Evolutionary conservation across 2,797 vertebrate genomes (phyloP).

Genomic region (Hypotaenidia philippensis): DNA sequence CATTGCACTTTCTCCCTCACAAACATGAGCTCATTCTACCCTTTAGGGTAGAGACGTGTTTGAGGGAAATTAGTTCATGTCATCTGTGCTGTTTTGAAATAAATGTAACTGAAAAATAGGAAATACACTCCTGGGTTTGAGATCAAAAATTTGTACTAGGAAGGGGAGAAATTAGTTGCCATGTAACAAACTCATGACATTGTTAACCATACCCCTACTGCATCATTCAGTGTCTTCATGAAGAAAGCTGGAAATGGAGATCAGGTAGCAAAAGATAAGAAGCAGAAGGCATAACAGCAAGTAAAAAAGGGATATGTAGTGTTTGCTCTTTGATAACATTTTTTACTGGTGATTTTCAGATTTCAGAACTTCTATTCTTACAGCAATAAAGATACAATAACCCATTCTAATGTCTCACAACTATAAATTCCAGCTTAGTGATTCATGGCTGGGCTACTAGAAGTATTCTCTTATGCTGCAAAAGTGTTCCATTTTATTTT

Average conservation of each 20-base stretch:
- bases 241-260: background rate
- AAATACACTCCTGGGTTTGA: background rate
- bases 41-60: background rate
- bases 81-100: background rate
- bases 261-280: background rate
- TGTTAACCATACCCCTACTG: background rate
- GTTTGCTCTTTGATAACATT: background rate
- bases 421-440: background rate
- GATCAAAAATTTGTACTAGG: background rate
- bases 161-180: background rate
- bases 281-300: background rate
- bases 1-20: background rate
- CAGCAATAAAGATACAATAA: background rate
- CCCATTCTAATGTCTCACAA: background rate
- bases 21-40: background rate
- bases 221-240: background rate
- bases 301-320: background rate
- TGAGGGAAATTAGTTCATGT: background rate
- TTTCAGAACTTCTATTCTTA: background rate
- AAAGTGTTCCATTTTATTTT: background rate
- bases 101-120: background rate
- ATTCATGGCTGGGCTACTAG: background rate
- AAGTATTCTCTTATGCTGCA: background rate
- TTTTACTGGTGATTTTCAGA: background rate
- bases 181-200: background rate